Base-by-base conservation (phyloP, 2,797 vertebrate species). In the Eulemur albifrons region DNA sequence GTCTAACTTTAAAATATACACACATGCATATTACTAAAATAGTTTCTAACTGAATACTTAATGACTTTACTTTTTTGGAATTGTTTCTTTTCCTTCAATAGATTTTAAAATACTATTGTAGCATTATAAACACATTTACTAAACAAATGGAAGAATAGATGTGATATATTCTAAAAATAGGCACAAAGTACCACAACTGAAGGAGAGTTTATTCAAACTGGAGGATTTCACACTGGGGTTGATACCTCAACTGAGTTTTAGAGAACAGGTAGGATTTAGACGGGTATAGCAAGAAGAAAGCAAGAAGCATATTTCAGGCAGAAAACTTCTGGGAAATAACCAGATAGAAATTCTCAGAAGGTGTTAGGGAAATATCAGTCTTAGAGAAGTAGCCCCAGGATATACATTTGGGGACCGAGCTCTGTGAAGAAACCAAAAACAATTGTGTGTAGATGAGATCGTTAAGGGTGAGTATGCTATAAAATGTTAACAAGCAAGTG, bases 1-100 rank as follows among this genome's bases (percentile, higher is more conserved):
- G 11, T 38, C n/a, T 70, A 45, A 52, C 23, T 48, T 18, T 59
- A 25, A 23, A 43, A 80, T 48, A 38, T 18, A 81, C 1, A 67
- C 25, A 32, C 25, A 20, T 8, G 10, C 3, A 30, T 67, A 67
- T 45, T 32, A 63, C 35, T 81, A 61, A 90, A 76, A 59, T 77
- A 59, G 18, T 54, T 88, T 84, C 52, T 73, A 83, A 94, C 23
- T 80, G 32, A 93, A 61, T 67, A 63, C 18, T 79, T 63, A 77
- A 17, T n/a, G 30, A 76, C 25, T 85, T 82, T 38, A n/a, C 21
- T 75, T 12, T 45, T 80, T 86, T 52, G 17, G 2, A 17, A 70
- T 15, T 35, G 4, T 63, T 82, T 59, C 45, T 76, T 90, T 70
- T 79, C 23, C 43, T 84, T 79, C 3, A 20, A 17, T 40, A 67